These are phyloP conservation scores for Magallana ariakensis DNA, from an alignment of 1,140 invertebrate species.

Conservation along the genomic window DNA sequence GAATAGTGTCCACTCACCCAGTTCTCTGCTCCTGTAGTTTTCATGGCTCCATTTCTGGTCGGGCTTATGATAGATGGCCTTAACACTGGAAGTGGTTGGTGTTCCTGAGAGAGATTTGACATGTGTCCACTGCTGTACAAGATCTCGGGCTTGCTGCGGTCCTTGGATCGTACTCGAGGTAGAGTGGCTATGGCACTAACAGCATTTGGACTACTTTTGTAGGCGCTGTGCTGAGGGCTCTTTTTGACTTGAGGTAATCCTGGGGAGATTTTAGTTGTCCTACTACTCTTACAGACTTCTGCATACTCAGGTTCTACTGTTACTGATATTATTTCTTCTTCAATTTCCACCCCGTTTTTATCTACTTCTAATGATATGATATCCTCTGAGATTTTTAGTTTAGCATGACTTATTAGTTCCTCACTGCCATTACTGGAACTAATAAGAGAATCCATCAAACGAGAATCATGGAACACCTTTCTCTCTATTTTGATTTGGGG, in stretches of 20 bases:
- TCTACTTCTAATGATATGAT: conserved; percentile 53
- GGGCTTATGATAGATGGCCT: conserved; percentile 43
- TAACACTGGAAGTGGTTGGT: conserved; percentile 50
- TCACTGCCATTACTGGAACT: conserved; percentile 74
- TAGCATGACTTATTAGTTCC: conserved; percentile 61
- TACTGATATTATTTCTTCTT: conserved; percentile 48
- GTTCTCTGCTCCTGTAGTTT: conserved; percentile 3
- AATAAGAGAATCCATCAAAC: conserved; percentile 68
- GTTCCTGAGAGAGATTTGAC: conserved; percentile 42
- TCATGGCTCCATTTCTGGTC: neutral
- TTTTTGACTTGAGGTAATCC: conserved; percentile 67
- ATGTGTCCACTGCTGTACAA: conserved; percentile 50
- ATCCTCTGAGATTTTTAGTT: conserved; percentile 43
- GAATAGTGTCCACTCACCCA: neutral
- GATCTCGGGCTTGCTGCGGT: conserved; percentile 56
- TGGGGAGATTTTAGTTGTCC: conserved; percentile 74
- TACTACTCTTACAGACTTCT: conserved; percentile 51
- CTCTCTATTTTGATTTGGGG: conserved; percentile 78
- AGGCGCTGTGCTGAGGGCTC: conserved; percentile 59
- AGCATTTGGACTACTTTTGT: conserved; percentile 58
- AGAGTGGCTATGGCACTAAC: conserved; percentile 74
- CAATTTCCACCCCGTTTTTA: conserved; percentile 37
- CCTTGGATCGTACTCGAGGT: conserved; percentile 65
- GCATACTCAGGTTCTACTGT: conserved; percentile 52
- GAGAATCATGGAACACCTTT: conserved; percentile 74